Evolutionary conservation across 2,113 vertebrate species (phyloP), one percentile per base, ranked within the genome.

Genomic region (Chloropsis hardwickii): DNA sequence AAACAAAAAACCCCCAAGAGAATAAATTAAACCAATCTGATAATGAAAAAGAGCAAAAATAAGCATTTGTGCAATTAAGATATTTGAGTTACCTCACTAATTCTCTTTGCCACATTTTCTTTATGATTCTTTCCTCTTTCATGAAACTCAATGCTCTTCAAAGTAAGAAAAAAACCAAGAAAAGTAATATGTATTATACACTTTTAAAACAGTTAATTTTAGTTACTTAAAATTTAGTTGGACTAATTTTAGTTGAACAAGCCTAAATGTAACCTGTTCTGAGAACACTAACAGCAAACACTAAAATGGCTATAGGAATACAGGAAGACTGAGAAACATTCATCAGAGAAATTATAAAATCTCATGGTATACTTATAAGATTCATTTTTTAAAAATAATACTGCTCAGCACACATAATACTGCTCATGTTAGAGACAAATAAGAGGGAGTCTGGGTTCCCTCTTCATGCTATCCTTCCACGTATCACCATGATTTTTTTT

Each of bases 101-200:
- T 99, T 97, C 99, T 99, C 91, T 98, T 99, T 65, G 98, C 97
- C 95, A 99, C 99, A 99, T 99, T 99, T 98, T 99, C 99, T 93
- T 99, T 99, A 97, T 99, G 99, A 92, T 99, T 99, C 97, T 99
- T 99, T 67, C 99, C 99, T 96, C 99, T 98, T 97, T 99, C 99
- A 62, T 99, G 99, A 97, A 99, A 99, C 29, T 99, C 99, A 86
- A 99, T 92, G 96, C 99, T 99, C 99, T 98, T 94, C 69, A 95
- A 98, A 94, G 89, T 6, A 4, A 84, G 78, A 78, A 84, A 81
- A 91, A 91, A 93, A 61, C 14, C 50, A 83, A 73, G 61, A 86
- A 82, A 82, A 90, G 64, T 35, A 79, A 62, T 37, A 72, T 2
- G 1, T 28, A 87, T 82, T 58, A 87, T 14, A 50, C n/a, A 78